phyloP scores from a whole-genome alignment of 2,113 vertebrate species.

The Lycocorax pyrrhopterus region DNA sequence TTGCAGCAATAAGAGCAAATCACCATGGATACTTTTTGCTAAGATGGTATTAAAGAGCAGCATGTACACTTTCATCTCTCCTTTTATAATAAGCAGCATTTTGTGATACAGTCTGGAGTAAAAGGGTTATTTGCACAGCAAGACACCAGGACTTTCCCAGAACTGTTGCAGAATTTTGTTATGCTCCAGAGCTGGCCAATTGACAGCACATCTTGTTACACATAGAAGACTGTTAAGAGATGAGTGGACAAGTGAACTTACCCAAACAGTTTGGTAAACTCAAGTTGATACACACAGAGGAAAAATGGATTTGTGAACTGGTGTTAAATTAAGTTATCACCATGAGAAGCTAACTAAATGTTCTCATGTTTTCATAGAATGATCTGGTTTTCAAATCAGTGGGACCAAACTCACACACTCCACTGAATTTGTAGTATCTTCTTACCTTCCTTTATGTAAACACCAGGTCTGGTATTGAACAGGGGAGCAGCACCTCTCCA shows the following conservation, averaged over 20 bases:
- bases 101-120: background rate
- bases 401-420: background rate
- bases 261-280: background rate
- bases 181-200: background rate
- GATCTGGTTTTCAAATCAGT: background rate
- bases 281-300: background rate
- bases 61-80: background rate
- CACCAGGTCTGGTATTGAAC: background rate
- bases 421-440: background rate
- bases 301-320: background rate
- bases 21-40: conserved; percentile 11
- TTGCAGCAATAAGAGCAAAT: background rate
- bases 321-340: background rate
- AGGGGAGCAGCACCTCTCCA: background rate
- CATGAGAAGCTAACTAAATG: background rate
- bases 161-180: background rate
- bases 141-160: background rate
- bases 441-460: background rate
- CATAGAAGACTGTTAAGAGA: background rate
- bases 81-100: background rate
- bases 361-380: background rate
- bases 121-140: background rate
- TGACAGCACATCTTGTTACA: background rate
- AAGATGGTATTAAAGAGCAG: background rate
- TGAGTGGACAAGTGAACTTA: background rate